Evolutionary conservation across 2,113 vertebrate genomes (phyloP).

Genomic region (Oryzias melastigma): DNA sequence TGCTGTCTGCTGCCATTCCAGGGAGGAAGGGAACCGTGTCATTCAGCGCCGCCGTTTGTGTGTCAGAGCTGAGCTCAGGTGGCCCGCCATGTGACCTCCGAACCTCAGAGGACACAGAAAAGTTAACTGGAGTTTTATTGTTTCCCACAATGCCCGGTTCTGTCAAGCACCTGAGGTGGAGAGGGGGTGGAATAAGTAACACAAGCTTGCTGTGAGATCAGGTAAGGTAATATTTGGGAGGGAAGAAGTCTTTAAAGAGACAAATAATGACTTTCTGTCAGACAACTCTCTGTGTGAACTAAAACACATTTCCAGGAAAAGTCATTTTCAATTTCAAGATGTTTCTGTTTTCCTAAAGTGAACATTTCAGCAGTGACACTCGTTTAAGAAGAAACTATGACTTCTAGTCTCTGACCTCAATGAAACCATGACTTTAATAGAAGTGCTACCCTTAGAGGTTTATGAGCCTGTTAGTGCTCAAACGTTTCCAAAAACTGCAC

Average conservation of each 20-base stretch:
- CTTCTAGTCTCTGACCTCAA: no score
- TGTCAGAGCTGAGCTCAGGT: slow-evolving; percentile 39
- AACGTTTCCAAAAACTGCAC: no score
- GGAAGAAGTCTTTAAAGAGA: slow-evolving; percentile 4
- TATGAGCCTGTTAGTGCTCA: no score
- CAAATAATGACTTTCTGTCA: slow-evolving; percentile 11
- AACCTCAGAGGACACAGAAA: slow-evolving; percentile 36
- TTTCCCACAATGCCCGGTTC: slow-evolving; percentile 24
- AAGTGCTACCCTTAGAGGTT: no score
- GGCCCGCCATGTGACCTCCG: slow-evolving; percentile 35
- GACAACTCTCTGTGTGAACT: not conserved
- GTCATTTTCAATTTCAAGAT: no score
- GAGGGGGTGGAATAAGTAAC: slow-evolving; percentile 17
- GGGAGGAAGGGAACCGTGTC: slow-evolving; percentile 60
- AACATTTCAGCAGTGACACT: no score
- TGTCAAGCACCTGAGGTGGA: slow-evolving; percentile 41
- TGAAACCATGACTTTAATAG: no score
- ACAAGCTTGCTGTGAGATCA: slow-evolving; percentile 14
- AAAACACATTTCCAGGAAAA: not conserved
- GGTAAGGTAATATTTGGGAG: slow-evolving; percentile 21
- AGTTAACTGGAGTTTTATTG: slow-evolving; percentile 37
- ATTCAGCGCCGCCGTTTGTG: slow-evolving; percentile 14
- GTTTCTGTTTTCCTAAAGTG: no score
- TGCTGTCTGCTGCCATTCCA: slow-evolving; percentile 71
- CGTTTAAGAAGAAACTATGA: no score